Evolutionary conservation across 2,888 invertebrate species (phyloP), one percentile per base, ranked within the genome.

Genomic region (Scaptomyza parva): DNA sequence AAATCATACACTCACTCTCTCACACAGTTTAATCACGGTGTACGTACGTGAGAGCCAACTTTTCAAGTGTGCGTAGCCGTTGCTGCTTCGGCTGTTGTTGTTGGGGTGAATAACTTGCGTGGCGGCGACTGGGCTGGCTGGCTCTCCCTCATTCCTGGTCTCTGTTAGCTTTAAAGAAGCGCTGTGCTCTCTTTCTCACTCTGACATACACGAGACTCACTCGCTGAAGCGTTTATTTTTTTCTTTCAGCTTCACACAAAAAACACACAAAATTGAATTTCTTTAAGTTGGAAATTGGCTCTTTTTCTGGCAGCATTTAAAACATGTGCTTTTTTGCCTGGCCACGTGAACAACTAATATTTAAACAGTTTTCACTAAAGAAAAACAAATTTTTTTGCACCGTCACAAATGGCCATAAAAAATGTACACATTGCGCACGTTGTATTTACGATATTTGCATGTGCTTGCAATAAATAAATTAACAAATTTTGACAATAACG

Each of bases 61-160:
- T 74, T 48, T 52, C 59, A 54, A 45, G 77, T 79, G 61, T 71
- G 67, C 69, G 69, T 71, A 52, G 62, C 61, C 28, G 53, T 48
- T 48, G 48, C 47, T 53, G 43, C 22, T 20, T 17, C 18, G 26
- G 17, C 30, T 20, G 87, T 84, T 87, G 89, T 86, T 84, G 86
- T 77, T 83, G 88, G 82, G 82, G 82, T 82, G 88, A 82, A 82
- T 82, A 82, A 82, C 82, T 82, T 82, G 78, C 88, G 88, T 86
- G 88, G 87, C 88, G 87, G 82, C 84, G 81, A 66, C 84, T 85
- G 69, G 73, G 69, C 78, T 77, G 80, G 61, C 58, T 79, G 62
- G 58, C 83, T 86, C 79, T 86, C 84, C 62, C 75, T 64, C 79
- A 80, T 60, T 52, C 78, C 79, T 65, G 51, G 64, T 72, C 69